Conservation (phyloP, 2,888 invertebrate genomes). For the Lycia hirtaria region DNA sequence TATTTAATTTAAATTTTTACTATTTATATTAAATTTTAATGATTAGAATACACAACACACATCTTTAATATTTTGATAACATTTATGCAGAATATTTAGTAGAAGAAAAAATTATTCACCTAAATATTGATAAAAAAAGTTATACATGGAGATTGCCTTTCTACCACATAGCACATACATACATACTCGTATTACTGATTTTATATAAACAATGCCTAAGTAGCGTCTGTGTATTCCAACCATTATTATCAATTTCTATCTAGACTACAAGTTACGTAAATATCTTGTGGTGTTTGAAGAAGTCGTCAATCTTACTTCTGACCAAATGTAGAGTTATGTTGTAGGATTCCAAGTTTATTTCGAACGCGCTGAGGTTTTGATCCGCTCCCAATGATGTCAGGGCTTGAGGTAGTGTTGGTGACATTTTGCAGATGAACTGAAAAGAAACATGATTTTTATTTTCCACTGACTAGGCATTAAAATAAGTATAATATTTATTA, state of each 20-base stretch:
- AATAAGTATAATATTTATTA: too few species aligned
- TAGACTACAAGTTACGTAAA: slow-evolving; percentile 2
- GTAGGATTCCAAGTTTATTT: slow-evolving; percentile 66
- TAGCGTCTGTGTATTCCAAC: slow-evolving; percentile 6
- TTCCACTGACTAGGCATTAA: too few species aligned
- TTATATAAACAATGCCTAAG: background rate
- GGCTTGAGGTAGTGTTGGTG: slow-evolving; percentile 86
- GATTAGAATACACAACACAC: slow-evolving; percentile 11
- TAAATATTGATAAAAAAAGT: too few species aligned
- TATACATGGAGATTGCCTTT: too few species aligned
- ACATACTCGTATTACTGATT: background rate
- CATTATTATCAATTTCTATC: background rate
- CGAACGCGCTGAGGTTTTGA: slow-evolving; percentile 66
- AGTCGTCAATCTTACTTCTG: slow-evolving; percentile 85
- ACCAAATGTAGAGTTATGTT: slow-evolving; percentile 84
- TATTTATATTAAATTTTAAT: background rate
- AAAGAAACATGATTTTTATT: too few species aligned
- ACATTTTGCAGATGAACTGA: slow-evolving; percentile 87
- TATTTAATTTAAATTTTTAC: background rate
- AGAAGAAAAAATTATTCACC: too few species aligned
- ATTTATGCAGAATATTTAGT: too few species aligned
- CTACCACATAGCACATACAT: too few species aligned
- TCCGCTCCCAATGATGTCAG: slow-evolving; percentile 78
- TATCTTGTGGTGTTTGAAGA: slow-evolving; percentile 85
- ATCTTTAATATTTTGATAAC: background rate